These are phyloP conservation scores for Ptychadena robeensis DNA, from an alignment of 2,797 vertebrate genomes.

Conservation along the genomic window DNA sequence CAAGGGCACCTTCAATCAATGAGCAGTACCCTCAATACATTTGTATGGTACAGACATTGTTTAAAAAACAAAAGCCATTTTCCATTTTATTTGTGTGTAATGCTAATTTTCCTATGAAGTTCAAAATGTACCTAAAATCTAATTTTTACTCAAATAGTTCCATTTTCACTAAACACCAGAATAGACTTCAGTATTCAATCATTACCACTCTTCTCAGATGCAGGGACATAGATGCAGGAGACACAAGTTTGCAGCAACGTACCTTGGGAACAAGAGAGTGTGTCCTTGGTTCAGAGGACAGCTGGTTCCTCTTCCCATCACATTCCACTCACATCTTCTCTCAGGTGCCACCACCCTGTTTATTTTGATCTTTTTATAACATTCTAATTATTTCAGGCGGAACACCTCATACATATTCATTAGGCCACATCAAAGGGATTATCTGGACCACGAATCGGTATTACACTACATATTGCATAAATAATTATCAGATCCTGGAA, in stretches of 20 bases:
- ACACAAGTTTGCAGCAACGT: background rate
- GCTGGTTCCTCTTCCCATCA: background rate
- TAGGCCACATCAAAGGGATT: slow-evolving; percentile 8
- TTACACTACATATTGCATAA: background rate
- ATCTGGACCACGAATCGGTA: slow-evolving; percentile 1
- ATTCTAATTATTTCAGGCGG: background rate
- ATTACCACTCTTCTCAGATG: too few relatives aligned
- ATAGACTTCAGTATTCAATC: too few relatives aligned
- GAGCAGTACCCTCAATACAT: too few relatives aligned
- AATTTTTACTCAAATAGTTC: too few relatives aligned
- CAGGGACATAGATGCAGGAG: background rate
- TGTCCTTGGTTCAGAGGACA: background rate
- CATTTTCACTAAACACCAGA: too few relatives aligned
- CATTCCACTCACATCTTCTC: background rate
- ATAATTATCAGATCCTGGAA: background rate
- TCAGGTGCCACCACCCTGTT: background rate
- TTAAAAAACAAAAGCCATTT: too few relatives aligned
- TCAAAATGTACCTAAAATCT: too few relatives aligned
- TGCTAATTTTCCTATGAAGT: too few relatives aligned
- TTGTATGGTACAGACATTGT: too few relatives aligned
- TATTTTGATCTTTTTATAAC: slow-evolving; percentile 32
- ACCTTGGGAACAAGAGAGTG: background rate
- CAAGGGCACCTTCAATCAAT: too few relatives aligned
- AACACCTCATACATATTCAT: slow-evolving; percentile 20
- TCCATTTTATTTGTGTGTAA: too few relatives aligned